Base-by-base conservation (phyloP, 2,113 vertebrate genomes). In the Empidonax alnorum region DNA sequence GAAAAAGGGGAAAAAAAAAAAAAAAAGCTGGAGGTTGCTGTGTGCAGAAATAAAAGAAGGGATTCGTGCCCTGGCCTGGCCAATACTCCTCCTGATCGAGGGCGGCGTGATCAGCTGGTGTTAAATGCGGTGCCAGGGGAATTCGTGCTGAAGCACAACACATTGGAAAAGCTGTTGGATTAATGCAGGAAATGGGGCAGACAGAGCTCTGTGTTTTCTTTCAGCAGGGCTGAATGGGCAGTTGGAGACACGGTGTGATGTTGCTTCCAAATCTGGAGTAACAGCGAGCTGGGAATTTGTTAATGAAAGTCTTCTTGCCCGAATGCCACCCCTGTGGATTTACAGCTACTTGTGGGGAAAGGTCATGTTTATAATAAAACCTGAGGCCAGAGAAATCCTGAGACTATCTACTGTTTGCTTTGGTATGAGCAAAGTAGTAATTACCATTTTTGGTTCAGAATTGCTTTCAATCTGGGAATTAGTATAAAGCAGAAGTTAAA, bases 301-400 rank as follows among this genome's bases (percentile, higher is more conserved):
- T 80, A 35, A 35, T 80, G 46, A 63, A 91, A 87, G 15, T 28
- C 37, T 86, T 69, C 42, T 74, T 37, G 10, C 58, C n/a, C 50
- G 73, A 24, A 53, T 76, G 66, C 44, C 44, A 82, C 30, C 66
- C 76, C 84, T 61, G 52, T 71, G 87, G 84, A 75, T 88, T 91
- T 85, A 41, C 75, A 83, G 78, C 28, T 83, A 33, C 87, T 66
- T 49, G 31, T 91, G 37, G 65, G 41, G 35, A 92, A 96, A 95
- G 74, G 77, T 73, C 66, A 53, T 72, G 44, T 56, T 65, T 50
- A 23, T 27, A 77, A 69, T 42, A 77, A 76, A 87, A 80, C 14
- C 41, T 30, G 14, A 2, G 15, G 12, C n/a, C 41, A 28, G 49
- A 63, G 30, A n/a, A 56, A 52, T 25, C 65, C 42, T 41, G 67